phyloP scores from a whole-genome alignment of 2,113 vertebrate species.

The Aptenodytes patagonicus region DNA sequence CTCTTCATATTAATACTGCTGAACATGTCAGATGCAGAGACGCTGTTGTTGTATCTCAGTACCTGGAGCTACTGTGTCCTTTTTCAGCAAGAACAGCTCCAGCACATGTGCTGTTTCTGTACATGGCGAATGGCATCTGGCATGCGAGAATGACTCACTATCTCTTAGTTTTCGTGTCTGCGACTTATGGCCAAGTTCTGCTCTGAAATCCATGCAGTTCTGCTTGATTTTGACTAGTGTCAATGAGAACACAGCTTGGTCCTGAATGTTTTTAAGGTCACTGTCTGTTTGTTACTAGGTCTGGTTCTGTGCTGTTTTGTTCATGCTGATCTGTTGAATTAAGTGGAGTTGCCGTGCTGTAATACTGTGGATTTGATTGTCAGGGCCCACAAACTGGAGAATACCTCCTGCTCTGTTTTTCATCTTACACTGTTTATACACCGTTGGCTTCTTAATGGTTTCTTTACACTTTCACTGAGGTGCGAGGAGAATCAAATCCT shows the following conservation, averaged over 20 bases:
- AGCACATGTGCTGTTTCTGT: background rate
- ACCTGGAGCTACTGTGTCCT: background rate
- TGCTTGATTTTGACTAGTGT: background rate
- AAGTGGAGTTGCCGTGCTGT: background rate
- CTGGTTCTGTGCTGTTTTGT: background rate
- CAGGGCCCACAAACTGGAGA: background rate
- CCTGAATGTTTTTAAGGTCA: background rate
- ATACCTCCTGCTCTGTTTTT: background rate
- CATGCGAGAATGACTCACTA: background rate
- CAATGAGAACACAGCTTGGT: background rate
- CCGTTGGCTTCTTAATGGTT: background rate
- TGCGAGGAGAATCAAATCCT: slow-evolving; percentile 22
- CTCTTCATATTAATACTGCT: background rate
- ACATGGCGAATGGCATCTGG: background rate
- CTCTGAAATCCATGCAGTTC: background rate
- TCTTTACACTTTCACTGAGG: background rate
- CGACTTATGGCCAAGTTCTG: background rate
- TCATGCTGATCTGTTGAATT: background rate
- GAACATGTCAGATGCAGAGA: background rate
- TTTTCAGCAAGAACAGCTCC: background rate
- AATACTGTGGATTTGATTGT: background rate
- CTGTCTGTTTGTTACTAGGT: background rate
- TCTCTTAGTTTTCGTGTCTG: background rate
- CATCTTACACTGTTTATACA: background rate
- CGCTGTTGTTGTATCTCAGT: background rate